These are phyloP conservation scores for Meloidogyne exigua DNA, from an alignment of 1,140 invertebrate genomes.

Conservation along the genomic window DNA sequence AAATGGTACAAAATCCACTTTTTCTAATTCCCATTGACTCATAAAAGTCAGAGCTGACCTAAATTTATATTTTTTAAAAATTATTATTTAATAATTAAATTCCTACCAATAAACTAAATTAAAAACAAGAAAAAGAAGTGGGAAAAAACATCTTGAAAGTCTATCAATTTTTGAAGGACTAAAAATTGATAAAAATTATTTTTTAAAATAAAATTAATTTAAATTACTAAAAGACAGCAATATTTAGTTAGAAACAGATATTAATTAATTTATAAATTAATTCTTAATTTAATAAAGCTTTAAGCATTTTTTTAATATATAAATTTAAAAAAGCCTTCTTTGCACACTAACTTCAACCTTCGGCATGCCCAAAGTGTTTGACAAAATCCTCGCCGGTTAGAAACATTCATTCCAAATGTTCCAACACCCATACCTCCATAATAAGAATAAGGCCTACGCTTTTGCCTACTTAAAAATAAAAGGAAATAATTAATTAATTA, in stretches of 20 bases:
- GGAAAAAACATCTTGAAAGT: slow-evolving; percentile 88
- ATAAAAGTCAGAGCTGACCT: slow-evolving; percentile 27
- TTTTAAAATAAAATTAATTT: neutral
- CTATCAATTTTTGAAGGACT: slow-evolving; percentile 80
- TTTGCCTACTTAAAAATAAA: slow-evolving; percentile 3
- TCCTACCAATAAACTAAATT: slow-evolving; percentile 46
- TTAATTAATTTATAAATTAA: no score
- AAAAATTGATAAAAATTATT: neutral
- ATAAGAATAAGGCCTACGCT: slow-evolving; percentile 23
- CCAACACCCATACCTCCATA: slow-evolving; percentile 29
- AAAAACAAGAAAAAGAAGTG: slow-evolving; percentile 86
- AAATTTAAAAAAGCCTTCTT: slow-evolving; percentile 4
- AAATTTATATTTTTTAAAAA: neutral
- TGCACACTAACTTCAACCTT: slow-evolving; percentile 4
- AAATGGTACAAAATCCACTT: neutral
- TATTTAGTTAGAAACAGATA: no score
- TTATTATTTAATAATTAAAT: neutral
- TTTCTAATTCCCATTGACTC: slow-evolving; percentile 24
- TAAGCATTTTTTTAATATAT: slow-evolving; percentile 17
- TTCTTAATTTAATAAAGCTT: neutral
- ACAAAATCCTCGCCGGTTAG: slow-evolving; percentile 10
- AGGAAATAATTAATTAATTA: neutral
- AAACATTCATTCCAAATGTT: neutral
- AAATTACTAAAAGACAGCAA: neutral
- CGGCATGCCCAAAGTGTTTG: neutral